Evolutionary conservation across 1,140 invertebrate genomes (phyloP).

Genomic region (Papilio glaucus): DNA sequence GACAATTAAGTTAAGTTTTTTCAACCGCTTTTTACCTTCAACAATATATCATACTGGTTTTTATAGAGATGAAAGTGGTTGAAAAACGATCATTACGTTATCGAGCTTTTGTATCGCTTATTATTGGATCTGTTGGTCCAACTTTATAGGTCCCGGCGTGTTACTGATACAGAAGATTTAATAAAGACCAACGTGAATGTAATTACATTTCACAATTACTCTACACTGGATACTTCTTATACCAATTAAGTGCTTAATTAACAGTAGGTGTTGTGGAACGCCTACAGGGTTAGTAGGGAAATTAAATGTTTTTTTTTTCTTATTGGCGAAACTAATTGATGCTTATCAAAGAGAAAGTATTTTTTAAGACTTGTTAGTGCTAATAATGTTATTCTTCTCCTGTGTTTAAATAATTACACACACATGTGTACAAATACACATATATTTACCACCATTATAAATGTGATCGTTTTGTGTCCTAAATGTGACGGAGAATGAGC

Average conservation of each 20-base stretch:
- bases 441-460: no score
- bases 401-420: no score
- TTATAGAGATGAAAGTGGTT: constrained; percentile 66
- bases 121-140: constrained; percentile 13
- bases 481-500: no score
- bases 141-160: constrained; percentile 4
- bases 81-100: constrained; percentile 62
- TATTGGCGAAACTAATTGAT: neutral
- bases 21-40: constrained; percentile 53
- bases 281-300: constrained; percentile 31
- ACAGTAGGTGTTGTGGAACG: constrained; percentile 19
- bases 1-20: constrained; percentile 75
- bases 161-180: constrained; percentile 25
- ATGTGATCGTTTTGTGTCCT: no score
- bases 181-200: constrained; percentile 30
- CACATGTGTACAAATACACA: no score
- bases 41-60: constrained; percentile 59
- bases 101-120: constrained; percentile 49
- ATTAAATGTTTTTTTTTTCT: constrained; percentile 24
- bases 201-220: constrained; percentile 33
- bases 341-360: constrained; percentile 20
- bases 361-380: no score
- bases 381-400: no score
- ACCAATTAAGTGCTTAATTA: constrained; percentile 25
- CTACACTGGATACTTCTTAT: neutral